Percentiles rank a stretch among this genome's conserved stretches.
These are phyloP conservation scores for Calvadosia cruxmelitensis DNA, from an alignment of 30 jellyfish, hydroid and myxozoan genomes.

Conservation along the genomic window DNA sequence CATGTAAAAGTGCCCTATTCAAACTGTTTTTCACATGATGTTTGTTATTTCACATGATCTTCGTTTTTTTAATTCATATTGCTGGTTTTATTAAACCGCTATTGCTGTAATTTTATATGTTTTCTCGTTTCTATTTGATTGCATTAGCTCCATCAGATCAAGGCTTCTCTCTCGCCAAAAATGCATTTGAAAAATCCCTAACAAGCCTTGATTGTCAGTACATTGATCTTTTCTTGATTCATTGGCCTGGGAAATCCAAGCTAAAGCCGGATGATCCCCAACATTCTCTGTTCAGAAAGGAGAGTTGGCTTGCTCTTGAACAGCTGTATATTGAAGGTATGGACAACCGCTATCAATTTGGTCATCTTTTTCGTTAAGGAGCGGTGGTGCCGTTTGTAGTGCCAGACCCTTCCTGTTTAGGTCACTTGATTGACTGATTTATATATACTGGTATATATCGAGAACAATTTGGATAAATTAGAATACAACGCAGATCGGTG, in stretches of 20 bases:
- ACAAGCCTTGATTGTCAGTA: constrained; percentile 20
- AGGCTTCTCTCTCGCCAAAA: constrained; percentile 46
- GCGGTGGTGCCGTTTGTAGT: too few relatives aligned
- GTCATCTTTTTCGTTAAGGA: neutral
- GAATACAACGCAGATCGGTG: too few relatives aligned
- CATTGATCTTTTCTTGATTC: constrained; percentile 59
- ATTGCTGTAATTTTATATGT: neutral
- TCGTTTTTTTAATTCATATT: too few relatives aligned
- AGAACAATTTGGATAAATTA: too few relatives aligned
- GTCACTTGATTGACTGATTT: too few relatives aligned
- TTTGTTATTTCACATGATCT: too few relatives aligned
- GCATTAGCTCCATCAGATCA: constrained; percentile 82
- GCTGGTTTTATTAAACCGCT: neutral
- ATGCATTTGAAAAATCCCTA: constrained; percentile 25
- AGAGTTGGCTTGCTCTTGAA: constrained; percentile 74
- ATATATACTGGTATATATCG: too few relatives aligned
- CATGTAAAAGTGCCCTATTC: too few relatives aligned
- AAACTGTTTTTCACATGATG: too few relatives aligned
- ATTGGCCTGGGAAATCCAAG: constrained; percentile 89
- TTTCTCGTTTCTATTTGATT: neutral
- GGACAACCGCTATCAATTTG: neutral
- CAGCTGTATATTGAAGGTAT: constrained; percentile 44
- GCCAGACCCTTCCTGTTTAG: too few relatives aligned
- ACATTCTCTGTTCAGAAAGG: constrained; percentile 37
- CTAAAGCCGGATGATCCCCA: constrained; percentile 28